Base-by-base conservation (phyloP, 1,140 invertebrate species). In the Platyscapa corneri region DNA sequence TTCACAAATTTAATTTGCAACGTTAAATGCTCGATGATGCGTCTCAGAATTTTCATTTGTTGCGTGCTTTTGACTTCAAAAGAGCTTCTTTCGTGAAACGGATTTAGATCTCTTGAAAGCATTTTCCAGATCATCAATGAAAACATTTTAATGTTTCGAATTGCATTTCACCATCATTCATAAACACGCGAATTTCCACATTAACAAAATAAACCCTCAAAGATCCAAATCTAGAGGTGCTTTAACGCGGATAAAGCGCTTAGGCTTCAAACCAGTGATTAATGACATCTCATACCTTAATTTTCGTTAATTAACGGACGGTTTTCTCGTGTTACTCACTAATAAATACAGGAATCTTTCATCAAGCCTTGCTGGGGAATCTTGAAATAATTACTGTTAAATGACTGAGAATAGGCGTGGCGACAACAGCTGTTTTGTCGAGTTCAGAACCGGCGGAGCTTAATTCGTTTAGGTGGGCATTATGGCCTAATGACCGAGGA, bases 381-480 rank as follows among this genome's bases (percentile, higher is more conserved):
- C 20, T 74, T 42, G 23, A 42, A 74, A 74, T 74, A 74, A 74
- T 39, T 74, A 74, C 23, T 42, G n/a, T 42, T 74, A 42, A 74
- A 39, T 42, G 6, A 39, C 67, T 42, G 20, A 42, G 67, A 37
- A 37, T 70, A 37, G 67, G 34, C 67, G 32, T 70, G 34, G 16
- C 34, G 67, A 18, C 7, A 74, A 42, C 34, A 34, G 2, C 37
- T 39, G 70, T 74, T 74, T 74, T 39, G 23, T 74, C 37, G 37
- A 1, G 39, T 42, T n/a, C 70, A 42, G 37, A 39, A 39, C 12
- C 70, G 39, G 12, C 37, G 10, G 23, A 74, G 20, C 20, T 14
- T n/a, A n/a, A 74, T 74, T 37, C 23, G 8, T 42, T 74, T 42
- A 74, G 6, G 34, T 37, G 34, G 67, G 16, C 67, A 37, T 32